These are phyloP conservation scores for Unio pictorum DNA, from an alignment of 2,888 invertebrate species.

Conservation along the genomic window DNA sequence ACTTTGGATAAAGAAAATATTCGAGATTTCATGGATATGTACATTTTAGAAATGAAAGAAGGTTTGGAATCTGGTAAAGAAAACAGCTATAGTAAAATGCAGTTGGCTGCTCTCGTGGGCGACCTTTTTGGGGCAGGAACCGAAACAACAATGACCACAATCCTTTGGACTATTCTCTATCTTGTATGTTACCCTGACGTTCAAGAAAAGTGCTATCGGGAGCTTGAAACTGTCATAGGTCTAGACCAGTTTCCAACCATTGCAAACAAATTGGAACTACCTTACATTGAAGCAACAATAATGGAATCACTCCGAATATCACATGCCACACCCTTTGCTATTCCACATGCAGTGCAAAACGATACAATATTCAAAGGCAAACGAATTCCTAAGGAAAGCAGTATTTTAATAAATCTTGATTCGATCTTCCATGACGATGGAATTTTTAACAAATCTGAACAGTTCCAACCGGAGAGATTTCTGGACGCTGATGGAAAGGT, in stretches of 20 bases:
- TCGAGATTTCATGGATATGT: too few relatives aligned
- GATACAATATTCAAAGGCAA: constrained; percentile 49
- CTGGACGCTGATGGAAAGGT: constrained; percentile 19
- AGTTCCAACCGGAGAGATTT: constrained; percentile 43
- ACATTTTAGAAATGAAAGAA: too few relatives aligned
- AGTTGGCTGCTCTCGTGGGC: neutral
- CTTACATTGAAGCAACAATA: constrained; percentile 43
- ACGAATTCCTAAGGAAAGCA: constrained; percentile 45
- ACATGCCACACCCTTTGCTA: constrained; percentile 35
- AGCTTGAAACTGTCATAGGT: constrained; percentile 62
- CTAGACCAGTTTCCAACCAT: constrained; percentile 14
- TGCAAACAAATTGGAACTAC: constrained; percentile 17
- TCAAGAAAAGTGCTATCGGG: constrained; percentile 16
- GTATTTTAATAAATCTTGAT: constrained; percentile 32
- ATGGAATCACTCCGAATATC: constrained; percentile 46
- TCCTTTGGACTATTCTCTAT: constrained; percentile 86
- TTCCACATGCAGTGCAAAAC: constrained; percentile 23
- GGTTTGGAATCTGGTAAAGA: too few relatives aligned
- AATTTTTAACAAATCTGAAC: constrained; percentile 22
- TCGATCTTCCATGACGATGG: constrained; percentile 31
- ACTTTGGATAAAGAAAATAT: too few relatives aligned
- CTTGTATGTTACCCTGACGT: constrained; percentile 83
- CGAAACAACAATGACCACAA: constrained; percentile 87
- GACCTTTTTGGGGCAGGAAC: constrained; percentile 15
- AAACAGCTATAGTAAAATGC: too few relatives aligned